These are phyloP conservation scores for Macropodus opercularis DNA, from an alignment of 2,797 vertebrate species.

Conservation along the genomic window DNA sequence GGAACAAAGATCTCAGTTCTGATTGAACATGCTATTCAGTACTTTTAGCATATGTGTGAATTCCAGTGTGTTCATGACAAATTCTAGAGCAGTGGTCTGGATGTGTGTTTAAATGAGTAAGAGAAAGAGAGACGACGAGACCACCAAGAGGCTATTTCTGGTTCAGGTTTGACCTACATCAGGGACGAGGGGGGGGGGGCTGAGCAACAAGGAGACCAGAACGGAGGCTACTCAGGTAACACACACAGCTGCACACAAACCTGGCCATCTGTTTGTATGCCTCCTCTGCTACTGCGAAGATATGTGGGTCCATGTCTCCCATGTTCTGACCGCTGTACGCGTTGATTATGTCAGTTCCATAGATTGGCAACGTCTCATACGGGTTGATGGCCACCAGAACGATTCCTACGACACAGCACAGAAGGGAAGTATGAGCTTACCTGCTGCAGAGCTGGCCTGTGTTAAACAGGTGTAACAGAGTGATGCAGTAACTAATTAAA, in stretches of 20 bases:
- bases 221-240: constrained; percentile 57
- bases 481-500: background rate
- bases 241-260: constrained; percentile 77
- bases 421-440: background rate
- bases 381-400: constrained; percentile 99
- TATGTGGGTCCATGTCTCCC: constrained; percentile 99
- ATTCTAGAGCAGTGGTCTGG: constrained; percentile 1
- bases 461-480: background rate
- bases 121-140: constrained; percentile 50
- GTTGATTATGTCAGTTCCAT: constrained; percentile 96
- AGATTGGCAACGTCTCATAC: constrained; percentile 95
- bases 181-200: constrained; percentile 34
- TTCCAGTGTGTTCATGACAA: background rate
- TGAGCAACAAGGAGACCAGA: constrained; percentile 39
- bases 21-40: background rate
- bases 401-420: constrained; percentile 83
- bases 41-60: background rate
- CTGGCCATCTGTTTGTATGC: constrained; percentile 99
- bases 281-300: constrained; percentile 98
- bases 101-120: constrained; percentile 9
- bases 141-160: constrained; percentile 69
- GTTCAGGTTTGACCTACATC: constrained; percentile 76
- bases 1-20: background rate
- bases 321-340: constrained; percentile 99
- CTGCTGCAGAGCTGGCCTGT: background rate